Percentiles rank a stretch among this genome's conserved stretches.
Evolutionary conservation across 2,888 invertebrate genomes (phyloP).

Genomic region (Agrotis puta): DNA sequence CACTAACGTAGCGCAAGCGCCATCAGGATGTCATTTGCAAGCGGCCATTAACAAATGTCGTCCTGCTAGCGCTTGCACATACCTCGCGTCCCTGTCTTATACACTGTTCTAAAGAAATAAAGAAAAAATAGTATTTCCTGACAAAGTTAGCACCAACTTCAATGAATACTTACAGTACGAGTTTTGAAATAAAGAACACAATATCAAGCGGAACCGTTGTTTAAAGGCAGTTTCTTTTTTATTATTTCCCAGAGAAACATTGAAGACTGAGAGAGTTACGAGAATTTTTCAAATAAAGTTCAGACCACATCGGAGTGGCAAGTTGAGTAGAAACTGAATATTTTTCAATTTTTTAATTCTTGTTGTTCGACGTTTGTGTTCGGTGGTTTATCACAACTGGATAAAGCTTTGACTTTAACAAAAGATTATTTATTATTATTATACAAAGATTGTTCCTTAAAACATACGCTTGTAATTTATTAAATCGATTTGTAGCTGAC

Average conservation of each 20-base stretch:
- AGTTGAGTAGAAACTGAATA: constrained; percentile 52
- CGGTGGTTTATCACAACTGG: constrained; percentile 13
- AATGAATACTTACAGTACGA: constrained; percentile 26
- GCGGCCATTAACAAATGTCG: too few relatives aligned
- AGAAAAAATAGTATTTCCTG: constrained; percentile 18
- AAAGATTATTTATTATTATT: too few relatives aligned
- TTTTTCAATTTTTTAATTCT: constrained; percentile 50
- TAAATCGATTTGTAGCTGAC: too few relatives aligned
- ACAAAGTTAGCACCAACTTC: constrained; percentile 28
- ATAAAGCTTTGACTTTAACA: neutral
- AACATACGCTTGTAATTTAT: too few relatives aligned
- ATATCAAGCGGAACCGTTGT: constrained; percentile 46
- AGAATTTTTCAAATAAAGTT: constrained; percentile 54
- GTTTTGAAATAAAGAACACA: constrained; percentile 35
- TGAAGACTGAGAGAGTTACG: constrained; percentile 37
- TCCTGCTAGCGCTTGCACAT: too few relatives aligned
- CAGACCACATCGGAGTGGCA: constrained; percentile 40
- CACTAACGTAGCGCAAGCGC: too few relatives aligned
- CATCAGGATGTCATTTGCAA: too few relatives aligned
- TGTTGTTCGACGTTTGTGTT: constrained; percentile 37
- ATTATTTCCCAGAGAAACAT: constrained; percentile 41
- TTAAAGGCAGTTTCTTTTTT: constrained; percentile 24
- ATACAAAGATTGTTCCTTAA: too few relatives aligned
- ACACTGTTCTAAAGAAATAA: too few relatives aligned
- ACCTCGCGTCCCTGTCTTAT: too few relatives aligned